Base-by-base conservation (phyloP, 2,113 vertebrate genomes). In the Eptatretus burgeri region DNA sequence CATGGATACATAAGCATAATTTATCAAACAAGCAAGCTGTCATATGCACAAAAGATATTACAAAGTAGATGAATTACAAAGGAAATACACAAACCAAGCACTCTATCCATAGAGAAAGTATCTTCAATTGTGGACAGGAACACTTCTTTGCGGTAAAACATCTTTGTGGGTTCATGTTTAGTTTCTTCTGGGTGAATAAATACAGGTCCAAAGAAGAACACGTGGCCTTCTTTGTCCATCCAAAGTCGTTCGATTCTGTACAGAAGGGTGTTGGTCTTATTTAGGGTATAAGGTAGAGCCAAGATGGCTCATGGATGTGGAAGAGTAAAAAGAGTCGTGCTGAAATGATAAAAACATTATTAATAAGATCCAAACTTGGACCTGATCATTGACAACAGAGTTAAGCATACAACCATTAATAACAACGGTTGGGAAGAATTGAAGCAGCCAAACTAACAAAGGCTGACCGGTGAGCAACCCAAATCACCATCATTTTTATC, bases 61-160 rank as follows among this genome's bases (percentile, higher is more conserved):
- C 64, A 70, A 67, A 53, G 71, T 63, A 63, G 3, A 66, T 12
- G 49, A 60, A 62, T 62, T 14, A 64, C 18, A 51, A 53, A 19
- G 2, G 13, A 50, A 10, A 51, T 64, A 49, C 5, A 50, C 11
- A n/a, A 77, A 96, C 91, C 89, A 67, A 87, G 77, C 72, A 96
- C 81, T 71, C 87, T 95, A 63, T 80, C 83, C 89, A 98, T 93
- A 0, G 89, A 85, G 67, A 86, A 98, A 50, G 84, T 77, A 74
- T 98, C 91, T 71, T 98, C 91, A 64, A 98, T 71, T 73, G 93
- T 98, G 74, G 87, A 95, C 20, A 96, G 76, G 76, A 98, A 98
- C 67, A 98, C 83, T 77, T 98, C 91, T 70, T 93, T 98, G 72
- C 94, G 94, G 72, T 96, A 98, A 72, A 98, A 98, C 91, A 98